Evolutionary conservation across 2,113 vertebrate genomes (phyloP), one percentile per base, ranked within the genome.

Genomic region (Uropsilus gracilis): DNA sequence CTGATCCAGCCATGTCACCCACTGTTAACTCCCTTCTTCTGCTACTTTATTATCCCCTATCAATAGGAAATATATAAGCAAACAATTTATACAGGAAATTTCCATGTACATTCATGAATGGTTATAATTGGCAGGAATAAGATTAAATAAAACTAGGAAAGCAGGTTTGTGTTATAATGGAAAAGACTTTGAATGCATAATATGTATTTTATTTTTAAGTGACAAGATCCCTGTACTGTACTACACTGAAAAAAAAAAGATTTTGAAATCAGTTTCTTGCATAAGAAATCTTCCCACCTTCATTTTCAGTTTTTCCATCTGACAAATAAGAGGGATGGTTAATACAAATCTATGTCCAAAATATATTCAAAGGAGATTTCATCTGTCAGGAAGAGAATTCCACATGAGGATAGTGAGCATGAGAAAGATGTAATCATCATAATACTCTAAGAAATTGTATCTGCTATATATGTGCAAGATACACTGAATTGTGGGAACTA

Each of bases 181-280:
- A 86, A 94, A 82, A 13, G 12, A 20, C 18, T 92, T 75, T 76
- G 39, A 76, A 89, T 89, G 5, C 61, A 37, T 83, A 75, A 81
- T 82, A 69, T 92, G 1, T 10, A 66, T 72, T 50, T 89, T 39
- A 88, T 84, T 69, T 92, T 64, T 72, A 64, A 85, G 46, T 82
- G 4, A 57, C 30, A 63, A 57, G 32, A 32, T 17, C 53, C 0
- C 11, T 86, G 28, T 14, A 34, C 57, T 78, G 7, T 30, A 11
- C 0, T 89, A 4, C 69, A 9, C 34, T 59, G 16, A 64, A 86
- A 86, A 1, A 64, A 86, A 86, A 1, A 24, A 14, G 37, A 64
- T 92, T 72, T 61, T 9, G 57, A 80, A 89, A 81, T 37, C 3
- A 87, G 20, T 72, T 55, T 3, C 13, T 80, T 48, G 39, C 4